Base-by-base conservation (phyloP, 2,888 invertebrate genomes). In the Parascotia fuliginaria region DNA sequence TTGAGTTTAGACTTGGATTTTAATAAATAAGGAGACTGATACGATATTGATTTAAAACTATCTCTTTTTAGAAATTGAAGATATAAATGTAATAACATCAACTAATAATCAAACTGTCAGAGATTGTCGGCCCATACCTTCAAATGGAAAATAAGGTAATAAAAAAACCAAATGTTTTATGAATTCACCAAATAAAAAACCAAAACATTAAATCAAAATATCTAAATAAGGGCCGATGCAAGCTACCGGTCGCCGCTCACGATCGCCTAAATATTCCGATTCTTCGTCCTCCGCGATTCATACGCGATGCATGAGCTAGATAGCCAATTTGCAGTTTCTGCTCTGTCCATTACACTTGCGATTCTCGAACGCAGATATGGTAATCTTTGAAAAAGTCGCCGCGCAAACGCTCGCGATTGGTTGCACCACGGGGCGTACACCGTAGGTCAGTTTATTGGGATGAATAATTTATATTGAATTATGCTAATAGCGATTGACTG, bases 311-410 rank as follows among this genome's bases (percentile, higher is more conserved):
- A 85, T 85, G 83, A 77, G 57, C 71, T 52, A 75, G 89, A 88
- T 89, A 88, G 85, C 81, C 85, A 81, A 83, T 83, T 85, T 85
- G 85, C 79, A 77, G 79, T 64, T n/a, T 64, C 70, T 59, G 61
- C 65, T 55, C 53, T 64, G 60, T 69, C 65, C 63, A 48, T 56
- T 68, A 65, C 61, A 60, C 63, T 65, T 39, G 69, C 79, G 88
- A 88, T 89, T 79, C 79, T 70, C 71, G 65, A 67, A 60, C 68
- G 71, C 64, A 76, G 89, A 90, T 89, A 89, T 88, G 89, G 85
- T 85, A 89, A 89, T 89, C 79, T 75, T 53, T 60, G 67, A 78
- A 82, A 80, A 79, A 81, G 79, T 80, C 75, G 77, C 73, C 49
- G 64, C 56, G 34, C 16, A 55, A 65, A 49, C 55, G 59, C 42